A percentile compares a stretch with the other conserved stretches of the same genome.
phyloP scores from a whole-genome alignment of 2,113 vertebrate species.

The Leptosomus discolor region DNA sequence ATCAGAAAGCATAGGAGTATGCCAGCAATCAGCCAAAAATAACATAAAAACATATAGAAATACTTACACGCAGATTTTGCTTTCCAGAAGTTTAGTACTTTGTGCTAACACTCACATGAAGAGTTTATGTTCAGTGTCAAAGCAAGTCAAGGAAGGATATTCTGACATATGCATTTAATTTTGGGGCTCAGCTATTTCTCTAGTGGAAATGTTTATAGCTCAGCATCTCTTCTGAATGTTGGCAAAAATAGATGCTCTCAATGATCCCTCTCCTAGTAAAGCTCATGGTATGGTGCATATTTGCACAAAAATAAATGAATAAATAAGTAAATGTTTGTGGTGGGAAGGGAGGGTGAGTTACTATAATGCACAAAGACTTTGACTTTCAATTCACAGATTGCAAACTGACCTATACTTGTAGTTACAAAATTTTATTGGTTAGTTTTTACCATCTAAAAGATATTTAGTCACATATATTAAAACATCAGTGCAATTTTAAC shows the following conservation, averaged over 20 bases:
- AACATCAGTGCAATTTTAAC: neutral
- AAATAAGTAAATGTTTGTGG: neutral
- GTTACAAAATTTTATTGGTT: neutral
- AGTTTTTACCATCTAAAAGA: neutral
- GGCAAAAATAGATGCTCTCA: conserved; percentile 18
- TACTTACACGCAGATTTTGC: conserved; percentile 4
- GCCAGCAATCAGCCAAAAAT: conserved; percentile 55
- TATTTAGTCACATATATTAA: neutral
- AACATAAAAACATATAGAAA: conserved; percentile 41
- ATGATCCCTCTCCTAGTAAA: neutral
- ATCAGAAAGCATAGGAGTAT: conserved; percentile 37
- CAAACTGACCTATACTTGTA: neutral
- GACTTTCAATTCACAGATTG: neutral
- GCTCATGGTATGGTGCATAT: neutral
- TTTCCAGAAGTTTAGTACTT: conserved; percentile 43
- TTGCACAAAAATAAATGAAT: neutral
- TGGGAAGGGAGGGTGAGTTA: neutral
- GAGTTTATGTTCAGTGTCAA: conserved; percentile 59
- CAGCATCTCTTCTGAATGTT: conserved; percentile 30
- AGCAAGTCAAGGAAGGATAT: conserved; percentile 36
- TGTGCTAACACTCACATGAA: conserved; percentile 23
- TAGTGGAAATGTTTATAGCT: conserved; percentile 26
- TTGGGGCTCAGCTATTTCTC: conserved; percentile 15
- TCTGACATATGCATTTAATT: conserved; percentile 59
- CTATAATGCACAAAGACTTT: neutral